These are phyloP conservation scores for Sminthopsis crassicaudata DNA, from an alignment of 2,113 vertebrate species.

Conservation along the genomic window DNA sequence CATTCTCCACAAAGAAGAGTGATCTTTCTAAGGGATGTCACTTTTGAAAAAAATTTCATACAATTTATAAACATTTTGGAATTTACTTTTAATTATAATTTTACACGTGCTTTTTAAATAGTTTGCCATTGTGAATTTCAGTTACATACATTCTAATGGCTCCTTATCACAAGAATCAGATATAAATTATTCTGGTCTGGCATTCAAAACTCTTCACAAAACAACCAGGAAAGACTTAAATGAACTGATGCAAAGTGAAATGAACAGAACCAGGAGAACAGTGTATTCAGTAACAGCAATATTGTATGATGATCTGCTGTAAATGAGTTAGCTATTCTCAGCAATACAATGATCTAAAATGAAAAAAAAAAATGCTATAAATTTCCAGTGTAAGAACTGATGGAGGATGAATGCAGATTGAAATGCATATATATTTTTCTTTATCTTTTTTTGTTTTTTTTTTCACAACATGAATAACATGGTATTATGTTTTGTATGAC, in stretches of 20 bases:
- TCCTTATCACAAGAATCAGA: not conserved
- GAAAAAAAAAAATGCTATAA: not conserved
- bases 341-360: not conserved
- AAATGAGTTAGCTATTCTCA: not conserved
- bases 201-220: not conserved
- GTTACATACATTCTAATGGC: not conserved
- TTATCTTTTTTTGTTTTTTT: not conserved
- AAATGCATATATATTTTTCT: not conserved
- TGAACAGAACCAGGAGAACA: not conserved
- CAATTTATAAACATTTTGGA: not conserved
- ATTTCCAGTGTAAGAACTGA: not conserved
- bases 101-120: not conserved
- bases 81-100: not conserved
- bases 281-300: not conserved
- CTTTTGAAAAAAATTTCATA: not conserved
- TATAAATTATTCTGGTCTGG: not conserved
- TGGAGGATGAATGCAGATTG: not conserved
- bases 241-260: not conserved
- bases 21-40: not conserved
- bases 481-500: not conserved
- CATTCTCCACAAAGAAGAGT: not conserved
- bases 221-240: not conserved
- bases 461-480: not conserved
- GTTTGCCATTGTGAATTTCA: not conserved
- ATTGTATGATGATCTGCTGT: not conserved